Base-by-base conservation (phyloP, 2,113 vertebrate species). In the Pterocles orientalis region DNA sequence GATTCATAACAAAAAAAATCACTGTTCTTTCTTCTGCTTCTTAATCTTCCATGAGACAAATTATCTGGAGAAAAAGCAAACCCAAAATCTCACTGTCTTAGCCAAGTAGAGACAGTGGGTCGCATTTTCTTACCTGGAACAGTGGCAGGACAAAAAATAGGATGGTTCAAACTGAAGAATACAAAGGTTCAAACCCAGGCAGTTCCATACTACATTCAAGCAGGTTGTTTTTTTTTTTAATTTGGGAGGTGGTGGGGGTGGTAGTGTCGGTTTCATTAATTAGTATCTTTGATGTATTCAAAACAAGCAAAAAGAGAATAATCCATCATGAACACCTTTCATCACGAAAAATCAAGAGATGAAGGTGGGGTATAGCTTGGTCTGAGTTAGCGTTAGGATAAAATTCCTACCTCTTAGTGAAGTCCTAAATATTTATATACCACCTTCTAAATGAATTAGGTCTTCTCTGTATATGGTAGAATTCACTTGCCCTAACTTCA, bases 231-330 rank as follows among this genome's bases (percentile, higher is more conserved):
- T 45, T 87, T 68, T 2, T 33, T 84, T 45, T 39, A 28, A 2
- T 53, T 2, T 58, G 14, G 2, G 8, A 5, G 14, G 3, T n/a
- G 10, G 10, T n/a, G 9, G 39, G 12, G 15, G 11, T 26, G 28
- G 10, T 4, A 16, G 4, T 33, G 11, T 36, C 43, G 69, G 7
- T 60, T 82, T 80, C 72, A 12, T 20, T 39, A 17, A 20, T 51
- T 48, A 69, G 39, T 58, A 68, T 25, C 2, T 4, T 29, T 56
- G 62, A 47, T 80, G 77, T 47, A 39, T 57, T 60, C 25, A 43
- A 69, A 93, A 51, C 6, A 54, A 21, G 14, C 9, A 39, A 31
- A n/a, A 64, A 53, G 26, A 28, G 4, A 79, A 28, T 48, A 65
- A 75, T 61, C 58, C 2, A 23, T 75, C 36, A 20, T 68, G 18